Percentiles rank a stretch among this genome's conserved stretches.
Evolutionary conservation across 2,113 vertebrate genomes (phyloP).

Genomic region (Aptenodytes patagonicus): DNA sequence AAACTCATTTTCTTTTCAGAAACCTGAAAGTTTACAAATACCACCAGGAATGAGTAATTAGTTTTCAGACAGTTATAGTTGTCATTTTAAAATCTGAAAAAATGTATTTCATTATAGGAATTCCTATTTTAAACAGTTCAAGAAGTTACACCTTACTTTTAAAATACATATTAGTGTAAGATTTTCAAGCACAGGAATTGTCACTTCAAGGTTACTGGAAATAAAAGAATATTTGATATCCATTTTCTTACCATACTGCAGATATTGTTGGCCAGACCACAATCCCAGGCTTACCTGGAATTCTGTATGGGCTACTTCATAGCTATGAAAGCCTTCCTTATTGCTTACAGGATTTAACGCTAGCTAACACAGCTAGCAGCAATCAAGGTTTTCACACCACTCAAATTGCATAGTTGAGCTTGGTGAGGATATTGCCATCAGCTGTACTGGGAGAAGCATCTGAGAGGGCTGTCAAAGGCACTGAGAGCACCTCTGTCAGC

Average conservation of each 20-base stretch:
- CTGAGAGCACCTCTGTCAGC: not conserved
- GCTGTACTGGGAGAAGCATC: not conserved
- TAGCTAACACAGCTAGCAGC: not conserved
- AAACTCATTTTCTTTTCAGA: not conserved
- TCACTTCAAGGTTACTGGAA: not conserved
- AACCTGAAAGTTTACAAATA: not conserved
- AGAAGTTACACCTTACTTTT: not conserved
- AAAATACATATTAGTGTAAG: not conserved
- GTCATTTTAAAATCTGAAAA: not conserved
- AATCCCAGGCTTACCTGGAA: not conserved
- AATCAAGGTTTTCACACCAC: not conserved
- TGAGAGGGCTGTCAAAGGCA: not conserved
- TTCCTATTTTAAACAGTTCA: not conserved
- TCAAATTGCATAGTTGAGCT: not conserved
- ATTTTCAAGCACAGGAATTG: not conserved
- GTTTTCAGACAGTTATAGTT: not conserved
- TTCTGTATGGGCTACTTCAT: not conserved
- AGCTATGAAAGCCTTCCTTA: not conserved
- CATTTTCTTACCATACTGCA: not conserved
- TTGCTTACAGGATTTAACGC: not conserved
- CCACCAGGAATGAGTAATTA: not conserved
- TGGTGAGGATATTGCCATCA: not conserved
- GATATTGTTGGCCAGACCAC: not conserved
- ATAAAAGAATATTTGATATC: not conserved
- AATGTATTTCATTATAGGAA: not conserved